These are phyloP conservation scores for Bos indicus DNA, from an alignment of 2,113 vertebrate species.

Conservation along the genomic window DNA sequence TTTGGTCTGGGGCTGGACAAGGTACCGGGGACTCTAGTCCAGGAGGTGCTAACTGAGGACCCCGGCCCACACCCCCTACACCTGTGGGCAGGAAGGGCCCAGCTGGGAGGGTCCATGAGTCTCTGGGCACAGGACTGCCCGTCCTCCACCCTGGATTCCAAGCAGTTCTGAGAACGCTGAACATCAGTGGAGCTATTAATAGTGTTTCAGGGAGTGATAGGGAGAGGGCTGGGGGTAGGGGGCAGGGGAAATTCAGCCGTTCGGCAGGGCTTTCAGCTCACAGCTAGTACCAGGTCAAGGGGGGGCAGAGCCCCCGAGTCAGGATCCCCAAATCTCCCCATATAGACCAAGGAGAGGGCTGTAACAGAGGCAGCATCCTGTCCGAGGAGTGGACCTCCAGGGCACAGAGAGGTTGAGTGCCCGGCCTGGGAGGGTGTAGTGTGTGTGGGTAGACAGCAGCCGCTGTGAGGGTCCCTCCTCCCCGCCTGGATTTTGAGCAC, in stretches of 20 bases:
- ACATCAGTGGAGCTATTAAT: conserved; percentile 17
- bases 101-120: background rate
- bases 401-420: background rate
- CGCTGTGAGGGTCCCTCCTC: background rate
- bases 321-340: background rate
- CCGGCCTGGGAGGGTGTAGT: background rate
- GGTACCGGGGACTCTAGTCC: background rate
- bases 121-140: background rate
- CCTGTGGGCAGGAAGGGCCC: background rate
- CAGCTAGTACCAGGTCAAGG: conserved; percentile 27
- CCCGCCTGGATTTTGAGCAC: conserved; percentile 48
- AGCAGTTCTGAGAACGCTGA: background rate
- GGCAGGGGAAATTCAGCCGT: background rate
- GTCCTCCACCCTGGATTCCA: background rate
- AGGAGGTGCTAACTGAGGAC: background rate
- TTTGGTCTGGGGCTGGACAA: conserved; percentile 69
- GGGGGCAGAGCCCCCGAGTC: background rate
- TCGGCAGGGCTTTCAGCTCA: background rate
- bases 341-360: background rate
- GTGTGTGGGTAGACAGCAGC: background rate
- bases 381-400: background rate
- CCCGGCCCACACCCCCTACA: background rate
- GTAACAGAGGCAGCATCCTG: background rate
- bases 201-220: background rate
- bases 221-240: background rate